Conservation (phyloP, 1,140 invertebrate species). For the Orchesella cincta region DNA sequence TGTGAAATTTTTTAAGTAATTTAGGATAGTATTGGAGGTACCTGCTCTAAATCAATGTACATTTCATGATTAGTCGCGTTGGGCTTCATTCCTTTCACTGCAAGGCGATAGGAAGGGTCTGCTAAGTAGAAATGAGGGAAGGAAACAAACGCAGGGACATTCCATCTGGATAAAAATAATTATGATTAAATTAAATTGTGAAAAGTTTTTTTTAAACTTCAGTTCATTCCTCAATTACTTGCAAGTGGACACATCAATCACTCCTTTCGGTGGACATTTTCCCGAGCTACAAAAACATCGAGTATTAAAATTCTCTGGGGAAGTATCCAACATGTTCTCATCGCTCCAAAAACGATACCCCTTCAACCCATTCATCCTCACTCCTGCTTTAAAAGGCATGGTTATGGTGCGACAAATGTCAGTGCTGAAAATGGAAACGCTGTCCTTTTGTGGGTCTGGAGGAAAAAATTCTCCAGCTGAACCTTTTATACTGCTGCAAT, state of each 20-base stretch:
- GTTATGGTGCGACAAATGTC: constrained; percentile 57
- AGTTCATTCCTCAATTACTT: constrained; percentile 38
- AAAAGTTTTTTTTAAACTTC: background rate
- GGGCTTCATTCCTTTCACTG: constrained; percentile 70
- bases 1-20: too few relatives aligned
- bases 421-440: constrained; percentile 52
- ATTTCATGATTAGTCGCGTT: constrained; percentile 13
- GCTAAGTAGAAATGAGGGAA: constrained; percentile 78
- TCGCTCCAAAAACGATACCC: constrained; percentile 66
- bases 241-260: constrained; percentile 44
- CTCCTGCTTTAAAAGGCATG: constrained; percentile 62
- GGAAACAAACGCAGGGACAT: constrained; percentile 69
- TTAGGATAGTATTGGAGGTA: too few relatives aligned
- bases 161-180: constrained; percentile 54
- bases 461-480: constrained; percentile 77
- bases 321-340: constrained; percentile 68
- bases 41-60: background rate
- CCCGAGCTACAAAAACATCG: constrained; percentile 50
- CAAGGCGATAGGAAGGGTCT: constrained; percentile 66
- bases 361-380: constrained; percentile 59
- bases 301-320: constrained; percentile 67
- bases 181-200: background rate
- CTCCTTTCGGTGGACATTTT: constrained; percentile 45
- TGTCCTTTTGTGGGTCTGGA: constrained; percentile 57
- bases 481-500: constrained; percentile 69